Evolutionary conservation across 2,797 vertebrate species (phyloP).

Genomic region (Chromis chromis): DNA sequence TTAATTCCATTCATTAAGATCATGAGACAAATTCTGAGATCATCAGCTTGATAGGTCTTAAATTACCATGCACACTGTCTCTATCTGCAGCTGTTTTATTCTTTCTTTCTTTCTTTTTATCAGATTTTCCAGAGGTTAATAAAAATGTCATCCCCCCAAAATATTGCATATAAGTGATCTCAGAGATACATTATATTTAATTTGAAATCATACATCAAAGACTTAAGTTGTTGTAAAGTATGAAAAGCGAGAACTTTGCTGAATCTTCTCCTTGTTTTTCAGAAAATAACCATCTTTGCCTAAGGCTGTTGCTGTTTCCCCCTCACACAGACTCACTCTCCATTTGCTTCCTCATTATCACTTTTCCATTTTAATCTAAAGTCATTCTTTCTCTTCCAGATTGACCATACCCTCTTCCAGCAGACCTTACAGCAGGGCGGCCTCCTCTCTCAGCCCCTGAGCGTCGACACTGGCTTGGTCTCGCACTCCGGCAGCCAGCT

Average conservation of each 20-base stretch:
- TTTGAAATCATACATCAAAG: not conserved
- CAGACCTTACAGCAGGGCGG: constrained; percentile 94
- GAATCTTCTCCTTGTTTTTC: not conserved
- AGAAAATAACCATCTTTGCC: not conserved
- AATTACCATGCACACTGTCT: too few species aligned
- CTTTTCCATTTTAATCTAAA: constrained; percentile 22
- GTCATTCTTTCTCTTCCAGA: constrained; percentile 79
- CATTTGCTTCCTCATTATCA: not conserved
- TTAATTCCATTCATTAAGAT: too few species aligned
- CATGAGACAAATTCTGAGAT: too few species aligned
- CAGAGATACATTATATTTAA: not conserved
- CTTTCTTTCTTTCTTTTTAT: too few species aligned
- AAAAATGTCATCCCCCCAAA: not conserved
- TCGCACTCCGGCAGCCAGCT: constrained; percentile 85
- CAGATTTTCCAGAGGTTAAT: not conserved
- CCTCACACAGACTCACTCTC: not conserved
- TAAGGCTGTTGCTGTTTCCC: not conserved
- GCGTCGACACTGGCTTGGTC: constrained; percentile 84
- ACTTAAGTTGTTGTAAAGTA: not conserved
- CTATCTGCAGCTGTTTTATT: not conserved
- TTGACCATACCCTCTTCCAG: constrained; percentile 93
- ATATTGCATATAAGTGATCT: not conserved
- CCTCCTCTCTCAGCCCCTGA: constrained; percentile 90
- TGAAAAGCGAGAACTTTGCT: not conserved
- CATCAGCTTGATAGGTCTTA: too few species aligned